These are phyloP conservation scores for Aradus depressus DNA, from an alignment of 2,888 invertebrate genomes.

Conservation along the genomic window DNA sequence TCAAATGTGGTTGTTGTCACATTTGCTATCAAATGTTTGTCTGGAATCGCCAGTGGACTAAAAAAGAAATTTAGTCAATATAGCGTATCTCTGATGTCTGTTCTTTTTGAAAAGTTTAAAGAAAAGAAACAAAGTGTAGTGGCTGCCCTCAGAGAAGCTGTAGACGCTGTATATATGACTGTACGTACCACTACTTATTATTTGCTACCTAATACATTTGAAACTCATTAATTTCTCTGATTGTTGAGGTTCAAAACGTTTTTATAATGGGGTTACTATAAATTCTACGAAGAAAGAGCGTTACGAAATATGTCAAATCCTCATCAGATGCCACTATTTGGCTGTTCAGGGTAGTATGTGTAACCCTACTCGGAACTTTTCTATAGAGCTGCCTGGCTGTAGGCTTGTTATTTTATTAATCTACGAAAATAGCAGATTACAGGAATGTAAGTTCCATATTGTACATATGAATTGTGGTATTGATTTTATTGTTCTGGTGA, in stretches of 20 bases:
- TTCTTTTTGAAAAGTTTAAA: slow-evolving; percentile 89
- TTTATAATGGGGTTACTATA: no score
- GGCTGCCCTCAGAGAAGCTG: slow-evolving; percentile 70
- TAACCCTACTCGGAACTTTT: no score
- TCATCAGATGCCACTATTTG: no score
- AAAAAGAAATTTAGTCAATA: slow-evolving; percentile 79
- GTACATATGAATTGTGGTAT: no score
- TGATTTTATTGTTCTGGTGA: no score
- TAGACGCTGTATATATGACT: slow-evolving; percentile 74
- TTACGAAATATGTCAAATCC: no score
- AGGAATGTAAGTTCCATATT: no score
- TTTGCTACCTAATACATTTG: neutral
- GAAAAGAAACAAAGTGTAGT: slow-evolving; percentile 93
- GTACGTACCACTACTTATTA: slow-evolving; percentile 42
- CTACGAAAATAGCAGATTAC: no score
- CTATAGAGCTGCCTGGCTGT: no score
- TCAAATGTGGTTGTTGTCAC: slow-evolving; percentile 89
- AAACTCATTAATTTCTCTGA: neutral
- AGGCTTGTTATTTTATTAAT: no score
- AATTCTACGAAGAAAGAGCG: no score
- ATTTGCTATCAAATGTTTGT: slow-evolving; percentile 70
- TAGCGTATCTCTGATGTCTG: slow-evolving; percentile 60
- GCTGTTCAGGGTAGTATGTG: no score
- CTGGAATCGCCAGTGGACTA: slow-evolving; percentile 70
- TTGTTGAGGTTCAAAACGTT: neutral